These are phyloP conservation scores for Catocala fraxini DNA, from an alignment of 2,888 invertebrate genomes.

Conservation along the genomic window DNA sequence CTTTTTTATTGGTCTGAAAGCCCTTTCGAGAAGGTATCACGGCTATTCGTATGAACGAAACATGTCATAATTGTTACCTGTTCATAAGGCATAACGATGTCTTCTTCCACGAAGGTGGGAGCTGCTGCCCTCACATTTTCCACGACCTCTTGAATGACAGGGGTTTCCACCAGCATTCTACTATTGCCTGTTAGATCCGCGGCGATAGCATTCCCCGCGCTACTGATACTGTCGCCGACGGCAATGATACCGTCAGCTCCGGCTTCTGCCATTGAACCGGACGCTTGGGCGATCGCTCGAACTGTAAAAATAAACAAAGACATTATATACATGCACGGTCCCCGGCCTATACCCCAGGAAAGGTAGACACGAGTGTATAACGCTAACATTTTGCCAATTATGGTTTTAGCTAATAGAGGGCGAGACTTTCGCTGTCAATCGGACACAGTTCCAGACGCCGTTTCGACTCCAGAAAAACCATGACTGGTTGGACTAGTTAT, in stretches of 20 bases:
- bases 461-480: too few relatives aligned
- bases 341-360: neutral
- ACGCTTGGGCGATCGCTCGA: slow-evolving; percentile 8
- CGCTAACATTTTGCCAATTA: too few relatives aligned
- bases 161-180: neutral
- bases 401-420: too few relatives aligned
- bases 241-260: neutral
- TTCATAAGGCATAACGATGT: slow-evolving; percentile 1
- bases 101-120: neutral
- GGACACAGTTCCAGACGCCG: too few relatives aligned
- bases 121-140: neutral
- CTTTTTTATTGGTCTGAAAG: too few relatives aligned
- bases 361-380: neutral
- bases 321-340: neutral
- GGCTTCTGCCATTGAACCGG: slow-evolving; percentile 2
- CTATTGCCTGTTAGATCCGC: neutral
- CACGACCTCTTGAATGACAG: neutral
- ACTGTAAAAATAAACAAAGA: slow-evolving; percentile 1
- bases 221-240: neutral
- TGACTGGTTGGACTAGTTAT: too few relatives aligned
- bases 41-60: too few relatives aligned
- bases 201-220: neutral
- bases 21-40: too few relatives aligned
- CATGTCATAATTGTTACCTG: neutral
- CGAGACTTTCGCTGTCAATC: too few relatives aligned